These are phyloP conservation scores for Aspidapion aeneum DNA, from an alignment of 2,888 invertebrate genomes.

Conservation along the genomic window DNA sequence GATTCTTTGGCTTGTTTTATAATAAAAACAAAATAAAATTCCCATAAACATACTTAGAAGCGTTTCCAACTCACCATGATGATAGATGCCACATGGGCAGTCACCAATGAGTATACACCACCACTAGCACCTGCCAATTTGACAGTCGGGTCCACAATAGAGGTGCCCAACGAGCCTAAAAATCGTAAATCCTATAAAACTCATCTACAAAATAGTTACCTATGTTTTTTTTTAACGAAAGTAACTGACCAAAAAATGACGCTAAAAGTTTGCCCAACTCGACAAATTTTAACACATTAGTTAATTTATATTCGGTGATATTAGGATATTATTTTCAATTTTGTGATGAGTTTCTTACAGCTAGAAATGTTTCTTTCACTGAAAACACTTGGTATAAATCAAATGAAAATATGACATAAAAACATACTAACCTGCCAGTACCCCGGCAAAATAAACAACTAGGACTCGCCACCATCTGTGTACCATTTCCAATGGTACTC, in stretches of 20 bases:
- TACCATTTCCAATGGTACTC: conserved; percentile 94
- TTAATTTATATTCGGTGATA: too few relatives aligned
- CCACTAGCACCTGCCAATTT: conserved; percentile 92
- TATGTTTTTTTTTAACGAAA: too few relatives aligned
- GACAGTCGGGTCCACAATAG: conserved; percentile 74
- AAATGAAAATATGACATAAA: background rate
- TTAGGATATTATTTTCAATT: too few relatives aligned
- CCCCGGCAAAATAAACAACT: conserved; percentile 80
- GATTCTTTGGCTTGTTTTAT: too few relatives aligned
- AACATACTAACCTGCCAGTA: conserved; percentile 63
- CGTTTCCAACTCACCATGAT: conserved; percentile 80
- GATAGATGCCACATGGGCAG: conserved; percentile 91
- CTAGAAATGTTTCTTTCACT: background rate
- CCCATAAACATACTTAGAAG: too few relatives aligned
- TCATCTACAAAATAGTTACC: too few relatives aligned
- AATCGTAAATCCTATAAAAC: too few relatives aligned
- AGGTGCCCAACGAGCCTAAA: conserved; percentile 68
- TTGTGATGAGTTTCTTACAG: too few relatives aligned
- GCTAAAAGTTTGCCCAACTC: too few relatives aligned
- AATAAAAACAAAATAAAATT: too few relatives aligned
- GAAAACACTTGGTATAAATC: background rate
- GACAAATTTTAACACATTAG: too few relatives aligned
- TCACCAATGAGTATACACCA: conserved; percentile 91
- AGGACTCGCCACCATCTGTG: conserved; percentile 94
- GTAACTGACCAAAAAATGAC: too few relatives aligned